Evolutionary conservation across 1,140 invertebrate species (phyloP).

Genomic region (Leptinotarsa texana): DNA sequence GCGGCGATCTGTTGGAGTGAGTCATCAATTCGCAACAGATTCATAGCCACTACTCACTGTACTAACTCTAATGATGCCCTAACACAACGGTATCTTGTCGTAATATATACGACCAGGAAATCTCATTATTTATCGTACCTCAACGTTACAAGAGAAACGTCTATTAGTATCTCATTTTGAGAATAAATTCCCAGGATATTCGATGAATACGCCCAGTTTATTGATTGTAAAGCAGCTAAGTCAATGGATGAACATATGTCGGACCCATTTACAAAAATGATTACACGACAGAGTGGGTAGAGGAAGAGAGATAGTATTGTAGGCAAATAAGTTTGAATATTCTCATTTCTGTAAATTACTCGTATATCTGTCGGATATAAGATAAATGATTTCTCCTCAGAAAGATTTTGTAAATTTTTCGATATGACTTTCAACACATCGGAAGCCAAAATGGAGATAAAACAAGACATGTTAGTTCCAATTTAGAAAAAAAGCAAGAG

Average conservation of each 20-base stretch:
- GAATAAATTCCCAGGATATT: not conserved
- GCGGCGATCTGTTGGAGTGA: not conserved
- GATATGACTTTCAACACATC: too few species aligned
- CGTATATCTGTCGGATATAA: too few species aligned
- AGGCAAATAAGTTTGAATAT: too few species aligned
- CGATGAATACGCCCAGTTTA: conserved; percentile 1
- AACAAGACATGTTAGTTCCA: too few species aligned
- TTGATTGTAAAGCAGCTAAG: not conserved
- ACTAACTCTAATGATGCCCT: not conserved
- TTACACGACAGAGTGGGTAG: conserved; percentile 1
- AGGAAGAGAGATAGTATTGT: not conserved
- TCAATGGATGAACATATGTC: not conserved
- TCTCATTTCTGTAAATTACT: too few species aligned
- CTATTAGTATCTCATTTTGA: conserved; percentile 2
- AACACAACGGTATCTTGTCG: not conserved
- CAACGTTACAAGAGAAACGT: not conserved
- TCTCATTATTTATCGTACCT: not conserved
- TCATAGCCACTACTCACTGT: not conserved
- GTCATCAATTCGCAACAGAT: not conserved
- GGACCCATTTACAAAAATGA: not conserved
- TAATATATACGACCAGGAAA: conserved; percentile 1
- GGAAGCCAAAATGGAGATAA: too few species aligned
- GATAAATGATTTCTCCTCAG: too few species aligned
- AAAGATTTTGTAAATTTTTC: too few species aligned
- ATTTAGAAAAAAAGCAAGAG: too few species aligned